Conservation (phyloP, 2,797 vertebrate genomes). For the Diplodus sargus region DNA sequence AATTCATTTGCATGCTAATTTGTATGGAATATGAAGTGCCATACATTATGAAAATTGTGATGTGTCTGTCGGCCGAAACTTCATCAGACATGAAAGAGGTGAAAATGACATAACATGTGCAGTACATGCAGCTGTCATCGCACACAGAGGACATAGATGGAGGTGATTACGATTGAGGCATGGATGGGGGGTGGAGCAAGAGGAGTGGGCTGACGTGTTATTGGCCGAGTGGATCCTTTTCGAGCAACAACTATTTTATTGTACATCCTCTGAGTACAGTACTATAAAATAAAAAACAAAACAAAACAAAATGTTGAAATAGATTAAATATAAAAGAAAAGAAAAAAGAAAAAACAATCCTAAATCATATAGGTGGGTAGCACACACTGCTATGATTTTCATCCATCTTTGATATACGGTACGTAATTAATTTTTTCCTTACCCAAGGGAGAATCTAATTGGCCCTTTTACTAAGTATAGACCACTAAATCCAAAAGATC, state of each 20-base stretch:
- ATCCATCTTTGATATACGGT: background rate
- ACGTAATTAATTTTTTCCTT: conserved; percentile 10
- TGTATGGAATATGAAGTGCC: conserved; percentile 36
- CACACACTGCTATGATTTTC: conserved; percentile 1
- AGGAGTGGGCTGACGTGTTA: conserved; percentile 20
- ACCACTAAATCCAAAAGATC: background rate
- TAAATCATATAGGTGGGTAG: background rate
- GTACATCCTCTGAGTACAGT: conserved; percentile 1
- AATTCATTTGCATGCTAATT: conserved; percentile 72
- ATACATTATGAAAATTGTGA: conserved; percentile 33
- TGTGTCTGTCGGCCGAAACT: conserved; percentile 21
- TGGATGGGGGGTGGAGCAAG: background rate
- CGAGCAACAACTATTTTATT: background rate
- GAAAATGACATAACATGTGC: background rate
- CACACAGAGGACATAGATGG: conserved; percentile 11
- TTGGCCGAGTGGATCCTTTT: conserved; percentile 14
- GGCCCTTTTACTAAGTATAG: background rate
- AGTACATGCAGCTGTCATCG: conserved; percentile 3
- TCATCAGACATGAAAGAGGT: conserved; percentile 30
- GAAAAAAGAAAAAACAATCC: background rate
- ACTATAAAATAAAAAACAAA: too few species aligned
- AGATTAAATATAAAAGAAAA: conserved; percentile 13
- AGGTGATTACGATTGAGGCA: conserved; percentile 3
- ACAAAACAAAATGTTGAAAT: conserved; percentile 5
- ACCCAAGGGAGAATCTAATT: conserved; percentile 3